These are phyloP conservation scores for Cotesia typhae DNA, from an alignment of 1,140 invertebrate species.

Conservation along the genomic window DNA sequence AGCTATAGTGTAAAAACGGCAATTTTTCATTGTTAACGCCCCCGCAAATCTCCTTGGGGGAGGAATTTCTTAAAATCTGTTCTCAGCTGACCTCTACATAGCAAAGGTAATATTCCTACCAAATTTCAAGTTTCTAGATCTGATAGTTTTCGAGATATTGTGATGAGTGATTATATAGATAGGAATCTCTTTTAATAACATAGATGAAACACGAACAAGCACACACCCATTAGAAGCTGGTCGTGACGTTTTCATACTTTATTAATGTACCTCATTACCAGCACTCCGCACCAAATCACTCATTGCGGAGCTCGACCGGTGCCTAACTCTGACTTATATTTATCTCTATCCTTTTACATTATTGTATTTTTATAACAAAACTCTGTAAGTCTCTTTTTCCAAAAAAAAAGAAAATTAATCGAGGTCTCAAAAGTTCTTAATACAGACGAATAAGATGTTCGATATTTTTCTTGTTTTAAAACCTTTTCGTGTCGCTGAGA, in stretches of 20 bases:
- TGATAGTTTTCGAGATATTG: too few species aligned
- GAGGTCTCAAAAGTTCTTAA: neutral
- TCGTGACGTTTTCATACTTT: conserved; percentile 60
- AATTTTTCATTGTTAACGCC: too few species aligned
- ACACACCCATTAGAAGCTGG: neutral
- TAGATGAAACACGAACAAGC: neutral
- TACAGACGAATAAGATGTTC: neutral
- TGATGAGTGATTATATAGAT: too few species aligned
- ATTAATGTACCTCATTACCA: conserved; percentile 60
- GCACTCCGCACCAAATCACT: conserved; percentile 61
- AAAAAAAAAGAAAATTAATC: neutral
- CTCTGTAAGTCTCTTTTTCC: neutral
- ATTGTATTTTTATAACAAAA: too few species aligned
- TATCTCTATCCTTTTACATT: too few species aligned
- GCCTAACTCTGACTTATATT: neutral
- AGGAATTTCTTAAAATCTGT: too few species aligned
- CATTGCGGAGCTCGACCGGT: conserved; percentile 51
- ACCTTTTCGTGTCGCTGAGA: neutral
- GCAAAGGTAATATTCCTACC: too few species aligned
- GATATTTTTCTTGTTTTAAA: conserved; percentile 1
- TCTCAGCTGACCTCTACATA: too few species aligned
- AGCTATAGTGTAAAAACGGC: too few species aligned
- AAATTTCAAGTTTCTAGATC: too few species aligned
- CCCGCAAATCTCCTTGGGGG: too few species aligned
- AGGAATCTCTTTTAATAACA: neutral